Conservation (phyloP, 2,113 vertebrate genomes). For the Dromiciops gliroides region DNA sequence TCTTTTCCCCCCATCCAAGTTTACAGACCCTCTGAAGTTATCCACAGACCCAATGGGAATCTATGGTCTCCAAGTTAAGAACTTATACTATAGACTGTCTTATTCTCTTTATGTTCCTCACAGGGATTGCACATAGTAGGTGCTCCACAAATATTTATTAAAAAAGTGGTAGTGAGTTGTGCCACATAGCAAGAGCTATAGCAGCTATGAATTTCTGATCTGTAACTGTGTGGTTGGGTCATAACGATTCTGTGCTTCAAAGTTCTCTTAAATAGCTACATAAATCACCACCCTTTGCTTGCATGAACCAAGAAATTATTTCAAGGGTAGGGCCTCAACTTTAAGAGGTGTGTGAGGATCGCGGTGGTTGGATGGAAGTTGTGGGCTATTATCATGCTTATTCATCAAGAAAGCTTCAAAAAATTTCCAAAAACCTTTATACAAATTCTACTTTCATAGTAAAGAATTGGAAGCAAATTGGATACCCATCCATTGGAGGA, state of each 20-base stretch:
- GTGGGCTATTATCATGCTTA: neutral
- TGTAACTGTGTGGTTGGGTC: neutral
- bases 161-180: neutral
- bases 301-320: neutral
- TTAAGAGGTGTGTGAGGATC: neutral
- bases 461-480: neutral
- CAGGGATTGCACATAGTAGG: neutral
- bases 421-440: neutral
- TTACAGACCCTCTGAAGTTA: neutral
- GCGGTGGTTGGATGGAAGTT: neutral
- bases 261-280: neutral
- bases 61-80: constrained; percentile 19
- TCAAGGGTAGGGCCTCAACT: neutral
- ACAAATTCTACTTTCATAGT: neutral
- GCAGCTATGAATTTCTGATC: neutral
- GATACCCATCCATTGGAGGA: neutral
- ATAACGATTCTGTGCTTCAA: neutral
- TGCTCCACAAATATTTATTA: neutral
- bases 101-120: neutral
- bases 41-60: neutral
- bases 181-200: neutral
- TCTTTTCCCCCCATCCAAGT: neutral
- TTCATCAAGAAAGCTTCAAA: neutral
- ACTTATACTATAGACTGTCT: neutral
- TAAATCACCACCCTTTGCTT: neutral